phyloP scores from a whole-genome alignment of 2,888 invertebrate species.

The Abscondita cerata region DNA sequence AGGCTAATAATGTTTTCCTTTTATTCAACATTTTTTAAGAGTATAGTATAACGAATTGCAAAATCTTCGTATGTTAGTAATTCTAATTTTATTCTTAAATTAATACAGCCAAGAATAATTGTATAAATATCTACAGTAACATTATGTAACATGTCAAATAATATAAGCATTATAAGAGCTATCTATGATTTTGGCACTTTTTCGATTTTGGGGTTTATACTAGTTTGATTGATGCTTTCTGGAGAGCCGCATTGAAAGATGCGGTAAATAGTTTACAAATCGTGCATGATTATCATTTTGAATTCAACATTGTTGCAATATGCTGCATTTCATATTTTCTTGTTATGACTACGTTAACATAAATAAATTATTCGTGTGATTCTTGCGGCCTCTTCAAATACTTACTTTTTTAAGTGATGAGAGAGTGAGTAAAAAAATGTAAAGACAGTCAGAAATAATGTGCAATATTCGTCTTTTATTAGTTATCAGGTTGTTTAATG shows the following conservation, averaged over 20 bases:
- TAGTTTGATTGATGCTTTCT: background rate
- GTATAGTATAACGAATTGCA: slow-evolving; percentile 1
- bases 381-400: slow-evolving; percentile 5
- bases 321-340: slow-evolving; percentile 19
- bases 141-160: slow-evolving; percentile 19
- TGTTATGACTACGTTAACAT: slow-evolving; percentile 25
- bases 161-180: no score
- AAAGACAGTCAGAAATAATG: no score
- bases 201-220: background rate
- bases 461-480: no score
- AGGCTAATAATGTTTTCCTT: no score
- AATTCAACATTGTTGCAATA: slow-evolving; percentile 25
- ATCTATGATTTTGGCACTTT: slow-evolving; percentile 19
- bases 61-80: background rate
- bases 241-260: slow-evolving; percentile 18
- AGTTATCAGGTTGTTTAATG: no score
- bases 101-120: slow-evolving; percentile 15
- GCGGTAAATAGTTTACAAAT: slow-evolving; percentile 15
- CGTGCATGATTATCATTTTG: slow-evolving; percentile 18
- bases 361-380: slow-evolving; percentile 15
- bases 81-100: slow-evolving; percentile 4
- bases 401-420: no score
- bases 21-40: no score
- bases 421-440: no score
- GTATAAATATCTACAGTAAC: slow-evolving; percentile 4